A percentile compares a stretch with the other conserved stretches of the same genome.
phyloP scores from a whole-genome alignment of 23 tunicate species.

The Clavelina lepadiformis region DNA sequence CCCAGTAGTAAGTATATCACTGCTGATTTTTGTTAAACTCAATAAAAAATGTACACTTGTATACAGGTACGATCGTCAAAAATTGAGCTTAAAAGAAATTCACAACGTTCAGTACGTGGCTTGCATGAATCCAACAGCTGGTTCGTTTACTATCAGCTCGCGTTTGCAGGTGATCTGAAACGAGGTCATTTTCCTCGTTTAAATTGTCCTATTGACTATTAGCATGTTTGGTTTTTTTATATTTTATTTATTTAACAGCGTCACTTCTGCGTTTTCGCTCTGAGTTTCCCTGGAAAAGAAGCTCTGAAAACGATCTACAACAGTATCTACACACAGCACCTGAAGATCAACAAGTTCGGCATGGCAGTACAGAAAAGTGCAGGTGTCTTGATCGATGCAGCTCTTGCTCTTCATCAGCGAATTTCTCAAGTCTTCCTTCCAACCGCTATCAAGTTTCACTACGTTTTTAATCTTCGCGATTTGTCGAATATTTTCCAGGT shows the following conservation, averaged over 20 bases:
- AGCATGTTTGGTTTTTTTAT: no score
- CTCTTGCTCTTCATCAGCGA: slow-evolving; percentile 77
- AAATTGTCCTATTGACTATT: no score
- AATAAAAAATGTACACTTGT: no score
- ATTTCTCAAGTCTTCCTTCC: slow-evolving; percentile 90
- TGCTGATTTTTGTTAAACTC: no score
- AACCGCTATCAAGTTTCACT: slow-evolving; percentile 96
- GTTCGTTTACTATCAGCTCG: slow-evolving; percentile 95
- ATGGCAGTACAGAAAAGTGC: slow-evolving; percentile 49
- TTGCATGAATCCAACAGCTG: slow-evolving; percentile 97
- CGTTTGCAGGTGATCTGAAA: slow-evolving; percentile 56
- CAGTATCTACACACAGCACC: slow-evolving; percentile 84
- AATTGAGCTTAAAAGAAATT: slow-evolving; percentile 81
- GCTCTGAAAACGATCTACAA: slow-evolving; percentile 87
- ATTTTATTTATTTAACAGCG: slow-evolving; percentile 38
- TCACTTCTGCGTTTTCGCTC: slow-evolving; percentile 96
- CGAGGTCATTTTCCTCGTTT: no score
- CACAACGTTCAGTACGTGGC: slow-evolving; percentile 92
- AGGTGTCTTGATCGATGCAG: slow-evolving; percentile 55
- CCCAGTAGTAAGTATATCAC: no score
- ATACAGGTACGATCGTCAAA: slow-evolving; percentile 87
- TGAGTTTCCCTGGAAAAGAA: slow-evolving; percentile 95
- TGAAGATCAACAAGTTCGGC: slow-evolving; percentile 75
- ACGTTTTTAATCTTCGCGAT: slow-evolving; percentile 92
- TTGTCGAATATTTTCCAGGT: slow-evolving; percentile 97